Percentiles rank a stretch among this genome's conserved stretches.
Conservation (phyloP, 2,888 invertebrate species). For the Galeopsomyia nigrocyanea region DNA sequence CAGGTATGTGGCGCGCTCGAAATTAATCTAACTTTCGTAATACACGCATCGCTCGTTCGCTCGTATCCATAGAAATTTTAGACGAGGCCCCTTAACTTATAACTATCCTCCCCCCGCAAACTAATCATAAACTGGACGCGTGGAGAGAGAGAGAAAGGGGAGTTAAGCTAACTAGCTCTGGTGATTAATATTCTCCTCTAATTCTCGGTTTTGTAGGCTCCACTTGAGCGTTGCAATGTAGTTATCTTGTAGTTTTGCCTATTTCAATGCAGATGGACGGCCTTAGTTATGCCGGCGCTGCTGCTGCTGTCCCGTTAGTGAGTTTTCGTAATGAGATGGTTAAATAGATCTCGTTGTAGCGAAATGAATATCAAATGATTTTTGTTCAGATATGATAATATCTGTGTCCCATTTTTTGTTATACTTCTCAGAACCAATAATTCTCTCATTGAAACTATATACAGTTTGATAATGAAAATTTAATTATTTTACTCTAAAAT, state of each 20-base stretch:
- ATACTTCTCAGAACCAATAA: too few relatives aligned
- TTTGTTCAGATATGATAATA: too few relatives aligned
- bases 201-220: not conserved
- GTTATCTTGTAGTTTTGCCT: slow-evolving; percentile 6
- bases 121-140: slow-evolving; percentile 34
- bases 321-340: too few relatives aligned
- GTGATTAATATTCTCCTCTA: slow-evolving; percentile 29
- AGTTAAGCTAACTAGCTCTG: slow-evolving; percentile 10
- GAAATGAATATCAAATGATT: too few relatives aligned
- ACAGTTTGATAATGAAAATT: too few relatives aligned
- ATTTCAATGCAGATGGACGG: not conserved
- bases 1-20: slow-evolving; percentile 65
- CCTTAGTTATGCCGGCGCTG: not conserved
- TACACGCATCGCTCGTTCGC: not conserved
- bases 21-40: slow-evolving; percentile 38
- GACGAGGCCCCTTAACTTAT: slow-evolving; percentile 15
- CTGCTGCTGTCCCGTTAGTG: not conserved
- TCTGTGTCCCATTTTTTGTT: too few relatives aligned
- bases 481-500: too few relatives aligned
- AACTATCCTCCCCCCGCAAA: slow-evolving; percentile 13
- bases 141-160: too few relatives aligned
- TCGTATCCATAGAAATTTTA: slow-evolving; percentile 20
- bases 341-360: too few relatives aligned
- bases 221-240: not conserved
- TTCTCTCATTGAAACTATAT: too few relatives aligned